These are phyloP conservation scores for Gastrophysa polygoni DNA, from an alignment of 2,888 invertebrate species.

Conservation along the genomic window DNA sequence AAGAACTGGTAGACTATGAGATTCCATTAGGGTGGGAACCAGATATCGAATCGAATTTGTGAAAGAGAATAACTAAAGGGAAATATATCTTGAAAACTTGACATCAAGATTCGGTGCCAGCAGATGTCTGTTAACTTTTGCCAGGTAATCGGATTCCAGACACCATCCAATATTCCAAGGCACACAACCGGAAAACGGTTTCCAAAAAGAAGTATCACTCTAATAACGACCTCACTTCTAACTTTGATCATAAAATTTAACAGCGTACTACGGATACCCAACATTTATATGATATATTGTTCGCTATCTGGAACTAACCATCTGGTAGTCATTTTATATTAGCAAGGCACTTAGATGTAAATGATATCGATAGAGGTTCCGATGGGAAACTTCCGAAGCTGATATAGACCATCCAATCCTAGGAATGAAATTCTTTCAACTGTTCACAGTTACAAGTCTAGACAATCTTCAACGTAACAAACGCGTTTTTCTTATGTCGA, in stretches of 20 bases:
- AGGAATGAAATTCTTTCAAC: too few relatives aligned
- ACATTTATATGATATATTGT: constrained; percentile 43
- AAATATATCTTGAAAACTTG: not conserved
- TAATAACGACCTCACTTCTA: constrained; percentile 48
- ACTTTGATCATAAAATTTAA: constrained; percentile 52
- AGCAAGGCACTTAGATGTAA: not conserved
- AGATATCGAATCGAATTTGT: too few relatives aligned
- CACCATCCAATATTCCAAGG: constrained; percentile 14
- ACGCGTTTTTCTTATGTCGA: too few relatives aligned
- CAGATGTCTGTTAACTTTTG: not conserved
- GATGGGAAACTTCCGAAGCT: not conserved
- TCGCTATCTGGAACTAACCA: constrained; percentile 40
- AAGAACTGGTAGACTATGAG: too few relatives aligned
- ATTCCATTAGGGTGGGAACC: too few relatives aligned
- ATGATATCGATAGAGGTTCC: not conserved
- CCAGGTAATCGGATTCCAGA: not conserved
- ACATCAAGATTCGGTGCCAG: not conserved
- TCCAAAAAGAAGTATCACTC: constrained; percentile 29
- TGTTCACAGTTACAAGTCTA: too few relatives aligned
- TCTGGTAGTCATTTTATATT: constrained; percentile 33
- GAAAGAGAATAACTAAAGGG: not conserved
- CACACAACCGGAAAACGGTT: constrained; percentile 20
- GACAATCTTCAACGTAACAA: too few relatives aligned
- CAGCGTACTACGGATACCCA: constrained; percentile 46
- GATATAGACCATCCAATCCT: not conserved